A percentile compares a stretch with the other conserved stretches of the same genome.
phyloP scores from a whole-genome alignment of 2,888 invertebrate genomes.

The Caenorhabditis sp. region DNA sequence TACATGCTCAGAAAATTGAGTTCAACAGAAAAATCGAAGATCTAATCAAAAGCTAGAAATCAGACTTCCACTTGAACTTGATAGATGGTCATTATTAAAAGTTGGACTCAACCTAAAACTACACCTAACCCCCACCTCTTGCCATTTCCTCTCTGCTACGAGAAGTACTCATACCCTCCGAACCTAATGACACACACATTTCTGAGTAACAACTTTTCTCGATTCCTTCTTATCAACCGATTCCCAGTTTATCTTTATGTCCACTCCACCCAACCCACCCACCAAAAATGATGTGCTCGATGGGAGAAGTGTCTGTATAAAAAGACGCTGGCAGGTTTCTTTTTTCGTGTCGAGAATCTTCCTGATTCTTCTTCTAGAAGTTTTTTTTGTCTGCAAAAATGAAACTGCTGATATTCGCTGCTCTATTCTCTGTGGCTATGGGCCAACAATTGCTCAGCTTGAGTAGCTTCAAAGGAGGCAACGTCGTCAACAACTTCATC shows the following conservation, averaged over 20 bases:
- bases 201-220: background rate
- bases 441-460: conserved; percentile 20
- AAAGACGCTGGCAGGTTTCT: background rate
- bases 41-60: too few species aligned
- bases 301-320: background rate
- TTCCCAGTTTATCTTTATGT: background rate
- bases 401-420: background rate
- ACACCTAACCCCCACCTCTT: background rate
- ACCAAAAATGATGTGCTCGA: conserved; percentile 3
- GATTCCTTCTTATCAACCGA: background rate
- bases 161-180: background rate
- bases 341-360: background rate
- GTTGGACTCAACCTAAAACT: background rate
- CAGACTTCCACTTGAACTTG: too few species aligned
- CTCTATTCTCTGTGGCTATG: background rate
- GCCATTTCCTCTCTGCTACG: background rate
- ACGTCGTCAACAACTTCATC: background rate
- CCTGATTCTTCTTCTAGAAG: background rate
- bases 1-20: too few species aligned
- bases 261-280: background rate
- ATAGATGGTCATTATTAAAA: too few species aligned
- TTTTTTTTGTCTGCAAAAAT: background rate
- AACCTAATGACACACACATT: background rate
- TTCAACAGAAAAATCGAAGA: too few species aligned
- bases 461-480: conserved; percentile 30